A percentile compares a stretch with the other conserved stretches of the same genome.
Conservation (phyloP, 1,140 invertebrate genomes). For the Rhyzopertha dominica region DNA sequence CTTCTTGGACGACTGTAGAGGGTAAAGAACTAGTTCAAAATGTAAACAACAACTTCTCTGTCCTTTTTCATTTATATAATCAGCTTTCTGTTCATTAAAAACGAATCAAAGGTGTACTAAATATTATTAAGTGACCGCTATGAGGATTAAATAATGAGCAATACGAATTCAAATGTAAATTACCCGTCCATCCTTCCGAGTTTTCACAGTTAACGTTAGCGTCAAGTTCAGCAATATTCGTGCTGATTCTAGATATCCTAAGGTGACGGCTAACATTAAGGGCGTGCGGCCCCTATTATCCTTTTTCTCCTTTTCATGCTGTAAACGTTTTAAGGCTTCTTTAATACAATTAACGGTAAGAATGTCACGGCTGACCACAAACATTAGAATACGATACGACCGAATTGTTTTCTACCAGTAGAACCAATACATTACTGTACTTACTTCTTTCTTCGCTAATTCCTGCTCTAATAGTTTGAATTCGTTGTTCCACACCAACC, state of each 20-base stretch:
- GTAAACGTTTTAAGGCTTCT: constrained; percentile 30
- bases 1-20: constrained; percentile 86
- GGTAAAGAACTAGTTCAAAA: too few relatives aligned
- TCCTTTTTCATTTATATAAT: too few relatives aligned
- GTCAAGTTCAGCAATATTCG: constrained; percentile 73
- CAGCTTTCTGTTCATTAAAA: too few relatives aligned
- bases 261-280: constrained; percentile 84
- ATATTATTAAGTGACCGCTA: too few relatives aligned
- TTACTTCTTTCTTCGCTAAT: constrained; percentile 57
- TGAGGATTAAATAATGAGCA: too few relatives aligned
- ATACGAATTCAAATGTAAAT: too few relatives aligned
- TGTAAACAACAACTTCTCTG: too few relatives aligned
- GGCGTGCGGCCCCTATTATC: constrained; percentile 89
- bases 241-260: constrained; percentile 78
- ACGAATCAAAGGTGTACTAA: too few relatives aligned
- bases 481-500: constrained; percentile 76
- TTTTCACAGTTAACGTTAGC: constrained; percentile 92
- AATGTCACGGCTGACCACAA: constrained; percentile 3
- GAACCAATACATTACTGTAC: constrained; percentile 18
- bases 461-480: constrained; percentile 60
- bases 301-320: constrained; percentile 76
- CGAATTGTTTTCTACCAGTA: constrained; percentile 8
- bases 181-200: constrained; percentile 88
- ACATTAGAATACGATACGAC: constrained; percentile 21
- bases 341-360: constrained; percentile 6